Conservation (phyloP, 30 jellyfish, hydroid and myxozoan genomes). For the Aurelia sp. region DNA sequence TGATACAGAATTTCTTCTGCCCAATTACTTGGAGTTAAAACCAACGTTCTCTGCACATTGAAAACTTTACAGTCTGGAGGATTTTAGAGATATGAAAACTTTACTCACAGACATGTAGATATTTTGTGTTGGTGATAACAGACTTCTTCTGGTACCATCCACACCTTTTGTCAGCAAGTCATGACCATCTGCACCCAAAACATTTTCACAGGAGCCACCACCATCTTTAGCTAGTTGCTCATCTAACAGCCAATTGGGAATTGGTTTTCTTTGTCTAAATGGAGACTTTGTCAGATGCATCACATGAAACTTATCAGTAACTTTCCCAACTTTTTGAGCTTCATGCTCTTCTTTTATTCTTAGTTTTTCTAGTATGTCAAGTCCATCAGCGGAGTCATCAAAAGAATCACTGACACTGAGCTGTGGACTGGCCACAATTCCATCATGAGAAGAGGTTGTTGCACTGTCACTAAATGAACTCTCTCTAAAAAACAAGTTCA, state of each 20-base stretch:
- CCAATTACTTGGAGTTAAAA: no score
- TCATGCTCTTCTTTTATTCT: no score
- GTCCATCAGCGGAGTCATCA: not conserved
- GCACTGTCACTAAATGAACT: not conserved
- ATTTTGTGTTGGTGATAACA: no score
- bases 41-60: no score
- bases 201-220: not conserved
- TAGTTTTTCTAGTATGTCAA: not conserved
- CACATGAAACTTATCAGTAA: not conserved
- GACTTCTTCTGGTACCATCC: no score
- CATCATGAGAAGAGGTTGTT: not conserved
- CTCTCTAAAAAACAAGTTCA: constrained; percentile 48
- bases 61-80: no score
- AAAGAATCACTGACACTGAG: not conserved
- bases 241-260: not conserved
- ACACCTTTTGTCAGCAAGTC: no score
- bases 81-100: no score
- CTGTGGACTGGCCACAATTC: not conserved
- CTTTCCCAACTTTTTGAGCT: not conserved
- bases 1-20: no score
- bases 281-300: constrained; percentile 36
- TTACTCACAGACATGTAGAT: not conserved
- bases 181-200: not conserved
- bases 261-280: constrained; percentile 42
- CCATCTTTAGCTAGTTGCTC: no score